Evolutionary conservation across 2,113 vertebrate genomes (phyloP).

Genomic region (Pionites leucogaster): DNA sequence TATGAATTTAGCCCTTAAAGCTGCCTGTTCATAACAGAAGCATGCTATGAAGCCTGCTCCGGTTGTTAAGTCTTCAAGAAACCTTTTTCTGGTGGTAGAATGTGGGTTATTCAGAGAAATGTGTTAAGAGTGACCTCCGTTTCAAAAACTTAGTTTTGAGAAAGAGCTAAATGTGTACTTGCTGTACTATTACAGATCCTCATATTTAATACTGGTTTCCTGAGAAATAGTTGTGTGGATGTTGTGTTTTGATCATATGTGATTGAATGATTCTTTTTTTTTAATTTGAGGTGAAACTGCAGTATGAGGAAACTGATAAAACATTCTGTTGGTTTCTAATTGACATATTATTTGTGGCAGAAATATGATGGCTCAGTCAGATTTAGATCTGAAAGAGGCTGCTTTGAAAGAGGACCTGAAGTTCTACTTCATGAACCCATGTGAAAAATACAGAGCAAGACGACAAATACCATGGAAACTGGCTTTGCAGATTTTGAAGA

Average conservation of each 20-base stretch:
- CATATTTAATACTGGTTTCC: background rate
- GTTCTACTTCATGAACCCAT: constrained; percentile 98
- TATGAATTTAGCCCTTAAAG: background rate
- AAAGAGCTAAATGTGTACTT: background rate
- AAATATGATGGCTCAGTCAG: constrained; percentile 68
- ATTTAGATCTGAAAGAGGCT: constrained; percentile 76
- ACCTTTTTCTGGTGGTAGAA: background rate
- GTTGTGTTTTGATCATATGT: background rate
- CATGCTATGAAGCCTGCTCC: background rate
- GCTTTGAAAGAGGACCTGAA: constrained; percentile 87
- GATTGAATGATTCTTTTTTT: background rate
- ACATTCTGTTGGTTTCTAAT: background rate
- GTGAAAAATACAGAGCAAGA: constrained; percentile 93
- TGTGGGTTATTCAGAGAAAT: background rate
- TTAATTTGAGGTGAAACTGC: background rate
- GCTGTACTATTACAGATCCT: background rate
- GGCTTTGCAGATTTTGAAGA: constrained; percentile 93
- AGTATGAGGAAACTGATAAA: background rate
- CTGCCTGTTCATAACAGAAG: background rate
- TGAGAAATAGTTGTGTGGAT: background rate
- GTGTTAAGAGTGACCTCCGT: background rate
- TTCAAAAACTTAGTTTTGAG: background rate
- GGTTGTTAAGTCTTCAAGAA: background rate
- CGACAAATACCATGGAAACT: constrained; percentile 93
- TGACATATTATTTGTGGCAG: constrained; percentile 60